Conservation (phyloP, 2,888 invertebrate species). For the Machimus rusticus region DNA sequence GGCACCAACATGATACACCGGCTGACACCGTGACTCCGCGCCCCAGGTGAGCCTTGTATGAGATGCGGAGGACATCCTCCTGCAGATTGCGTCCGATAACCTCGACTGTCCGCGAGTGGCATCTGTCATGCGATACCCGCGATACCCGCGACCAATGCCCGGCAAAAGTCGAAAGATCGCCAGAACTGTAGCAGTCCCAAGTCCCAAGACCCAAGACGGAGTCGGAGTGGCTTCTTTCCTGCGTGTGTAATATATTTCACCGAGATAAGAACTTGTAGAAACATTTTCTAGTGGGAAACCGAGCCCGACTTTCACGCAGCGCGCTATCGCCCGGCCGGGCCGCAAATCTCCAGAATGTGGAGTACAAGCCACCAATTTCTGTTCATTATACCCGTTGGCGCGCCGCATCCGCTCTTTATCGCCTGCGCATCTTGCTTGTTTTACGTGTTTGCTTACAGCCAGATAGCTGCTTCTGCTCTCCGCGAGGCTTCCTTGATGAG, state of each 20-base stretch:
- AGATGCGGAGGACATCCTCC: neutral
- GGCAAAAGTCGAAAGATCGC: neutral
- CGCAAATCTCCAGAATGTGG: neutral
- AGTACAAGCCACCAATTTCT: constrained; percentile 17
- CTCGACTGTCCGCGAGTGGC: neutral
- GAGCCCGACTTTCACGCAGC: neutral
- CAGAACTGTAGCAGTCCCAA: neutral
- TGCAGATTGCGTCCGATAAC: neutral
- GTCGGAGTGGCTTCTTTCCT: neutral
- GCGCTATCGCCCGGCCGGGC: neutral
- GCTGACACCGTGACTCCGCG: neutral
- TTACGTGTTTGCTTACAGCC: neutral
- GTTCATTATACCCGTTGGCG: neutral
- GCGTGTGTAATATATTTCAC: neutral
- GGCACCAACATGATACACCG: neutral
- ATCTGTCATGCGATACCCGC: constrained; percentile 1
- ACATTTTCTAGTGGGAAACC: neutral
- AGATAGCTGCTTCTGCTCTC: neutral
- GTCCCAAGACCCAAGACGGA: neutral
- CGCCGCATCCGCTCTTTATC: neutral
- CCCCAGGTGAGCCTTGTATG: neutral
- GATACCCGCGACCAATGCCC: neutral
- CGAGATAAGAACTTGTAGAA: neutral
- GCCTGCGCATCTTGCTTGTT: neutral
- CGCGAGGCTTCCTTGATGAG: neutral